phyloP scores from a whole-genome alignment of 35 echinoderm and acorn worm species.

The Ophiothrix spiculata region DNA sequence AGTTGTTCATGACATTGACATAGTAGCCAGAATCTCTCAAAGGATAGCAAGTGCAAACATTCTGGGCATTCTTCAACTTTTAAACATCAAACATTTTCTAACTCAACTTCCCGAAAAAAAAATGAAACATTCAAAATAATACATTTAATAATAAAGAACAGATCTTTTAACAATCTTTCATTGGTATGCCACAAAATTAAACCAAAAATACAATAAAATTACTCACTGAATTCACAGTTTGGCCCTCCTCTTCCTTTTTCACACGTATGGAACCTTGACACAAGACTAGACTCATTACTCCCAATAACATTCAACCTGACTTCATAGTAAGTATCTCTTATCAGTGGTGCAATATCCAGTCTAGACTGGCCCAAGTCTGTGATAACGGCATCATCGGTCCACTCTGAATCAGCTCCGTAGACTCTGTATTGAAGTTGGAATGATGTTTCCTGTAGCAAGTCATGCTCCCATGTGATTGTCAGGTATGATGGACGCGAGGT shows the following conservation, averaged over 20 bases:
- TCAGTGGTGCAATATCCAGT: conserved; percentile 55
- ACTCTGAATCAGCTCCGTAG: conserved; percentile 46
- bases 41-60: too few species aligned
- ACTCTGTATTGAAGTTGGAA: conserved; percentile 51
- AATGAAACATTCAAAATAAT: not conserved
- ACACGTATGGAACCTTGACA: conserved; percentile 73
- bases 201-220: not conserved
- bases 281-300: conserved; percentile 42
- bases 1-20: too few species aligned
- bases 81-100: too few species aligned
- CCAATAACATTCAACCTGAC: conserved; percentile 32
- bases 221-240: conserved; percentile 93
- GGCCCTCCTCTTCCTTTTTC: conserved; percentile 61
- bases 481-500: conserved; percentile 55
- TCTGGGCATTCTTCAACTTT: too few species aligned
- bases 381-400: conserved; percentile 49
- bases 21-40: too few species aligned
- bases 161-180: not conserved
- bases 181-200: not conserved
- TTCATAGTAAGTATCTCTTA: conserved; percentile 71
- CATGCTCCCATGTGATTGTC: conserved; percentile 53
- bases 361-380: not conserved
- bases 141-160: not conserved
- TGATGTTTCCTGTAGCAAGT: not conserved
- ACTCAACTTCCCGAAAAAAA: too few species aligned